Conservation (phyloP, 2,797 vertebrate species). For the Paguma larvata region DNA sequence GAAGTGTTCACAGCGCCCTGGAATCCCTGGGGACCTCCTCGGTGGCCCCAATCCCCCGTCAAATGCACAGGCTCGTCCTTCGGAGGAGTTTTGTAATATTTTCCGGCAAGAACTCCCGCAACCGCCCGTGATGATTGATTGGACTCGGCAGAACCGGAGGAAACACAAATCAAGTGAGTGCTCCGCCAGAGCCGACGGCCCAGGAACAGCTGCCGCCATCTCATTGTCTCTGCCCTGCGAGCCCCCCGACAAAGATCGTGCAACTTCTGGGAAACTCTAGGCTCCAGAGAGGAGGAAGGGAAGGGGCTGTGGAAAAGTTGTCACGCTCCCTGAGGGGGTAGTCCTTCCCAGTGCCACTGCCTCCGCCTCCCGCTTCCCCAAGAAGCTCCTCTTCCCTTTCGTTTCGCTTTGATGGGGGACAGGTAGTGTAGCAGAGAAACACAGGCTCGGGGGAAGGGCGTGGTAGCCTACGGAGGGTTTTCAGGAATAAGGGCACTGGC, state of each 20-base stretch:
- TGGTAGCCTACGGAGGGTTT: not conserved
- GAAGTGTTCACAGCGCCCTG: not conserved
- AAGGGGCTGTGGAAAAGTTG: not conserved
- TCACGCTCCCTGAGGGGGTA: not conserved
- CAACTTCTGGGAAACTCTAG: not conserved
- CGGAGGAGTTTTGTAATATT: slow-evolving; percentile 28
- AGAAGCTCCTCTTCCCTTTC: not conserved
- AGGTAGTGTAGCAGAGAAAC: not conserved
- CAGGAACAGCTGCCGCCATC: not conserved
- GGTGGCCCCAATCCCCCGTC: not conserved
- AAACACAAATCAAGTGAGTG: not conserved
- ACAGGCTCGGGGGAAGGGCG: not conserved
- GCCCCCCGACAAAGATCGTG: not conserved
- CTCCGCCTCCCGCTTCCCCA: not conserved
- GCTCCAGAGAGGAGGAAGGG: not conserved
- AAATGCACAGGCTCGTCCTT: not conserved
- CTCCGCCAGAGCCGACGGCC: not conserved
- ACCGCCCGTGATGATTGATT: not conserved
- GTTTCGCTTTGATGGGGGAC: not conserved
- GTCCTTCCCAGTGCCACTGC: not conserved
- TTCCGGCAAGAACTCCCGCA: not conserved
- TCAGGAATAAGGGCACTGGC: not conserved
- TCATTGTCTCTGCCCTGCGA: not conserved
- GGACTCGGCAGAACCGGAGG: not conserved
- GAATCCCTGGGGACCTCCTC: not conserved